Base-by-base conservation (phyloP, 2,888 invertebrate species). In the Aporophyla lueneburgensis region DNA sequence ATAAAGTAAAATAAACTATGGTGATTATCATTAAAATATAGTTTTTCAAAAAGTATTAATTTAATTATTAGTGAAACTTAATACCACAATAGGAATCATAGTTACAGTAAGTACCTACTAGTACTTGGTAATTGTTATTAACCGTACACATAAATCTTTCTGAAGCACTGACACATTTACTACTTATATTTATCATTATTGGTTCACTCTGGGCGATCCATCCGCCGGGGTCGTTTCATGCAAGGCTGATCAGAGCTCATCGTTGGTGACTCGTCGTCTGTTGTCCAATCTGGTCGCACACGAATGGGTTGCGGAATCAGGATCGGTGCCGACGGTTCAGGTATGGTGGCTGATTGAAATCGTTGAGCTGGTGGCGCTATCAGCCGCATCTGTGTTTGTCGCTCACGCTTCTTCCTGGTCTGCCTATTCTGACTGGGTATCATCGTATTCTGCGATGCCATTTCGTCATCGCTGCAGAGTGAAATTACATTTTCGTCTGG, bases 141-240 rank as follows among this genome's bases (percentile, higher is more conserved):
- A 43, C 21, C 5, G 53, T 5, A 68, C 19, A 56, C 5, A 49
- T 24, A 43, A n/a, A 6, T 19, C 9, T 54, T 49, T 19, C 27
- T 24, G 12, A 51, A 58, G 14, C 5, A 33, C 79, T 24, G 27
- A 70, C 58, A 79, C 71, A 59, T 78, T 68, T 56, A 14, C 27
- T 19, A 27, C 16, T 43, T 21, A 19, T 10, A n/a, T 19, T 51
- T 21, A n/a, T 10, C 14, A 27, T 21, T 43, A n/a, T 16, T 27
- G 19, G 1, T 79, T 73, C 16, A 73, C 56, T 73, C 33, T 10
- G n/a, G 54, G 4, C 14, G 43, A 24, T 1, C 24, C 16, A 16
- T 51, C 16, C 2, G 27, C 16, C 71, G 51, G 46, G 33, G 33
- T 14, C 72, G 73, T 53, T 76, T 76, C 33, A 59, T 14, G n/a